Base-by-base conservation (phyloP, 2,888 invertebrate genomes). In the Osedax frankpressi region DNA sequence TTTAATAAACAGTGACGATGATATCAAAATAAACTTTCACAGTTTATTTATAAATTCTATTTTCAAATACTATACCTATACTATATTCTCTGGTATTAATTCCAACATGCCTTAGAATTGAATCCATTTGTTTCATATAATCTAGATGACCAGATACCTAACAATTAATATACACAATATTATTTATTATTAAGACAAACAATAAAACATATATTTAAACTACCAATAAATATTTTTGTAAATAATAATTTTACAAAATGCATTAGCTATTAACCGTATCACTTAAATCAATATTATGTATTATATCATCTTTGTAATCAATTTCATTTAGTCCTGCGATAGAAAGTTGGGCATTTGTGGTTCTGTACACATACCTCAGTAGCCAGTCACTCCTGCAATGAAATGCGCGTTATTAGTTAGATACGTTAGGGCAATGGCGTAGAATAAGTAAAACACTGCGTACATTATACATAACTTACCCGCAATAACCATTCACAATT, bases 401-500 rank as follows among this genome's bases (percentile, higher is more conserved):
- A 2, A 0, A n/a, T n/a, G n/a, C n/a, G n/a, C n/a, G n/a, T n/a
- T n/a, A n/a, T n/a, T n/a, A n/a, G n/a, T n/a, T n/a, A n/a, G n/a
- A n/a, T n/a, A n/a, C n/a, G n/a, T n/a, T n/a, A n/a, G n/a, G n/a
- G n/a, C n/a, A n/a, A n/a, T n/a, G n/a, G n/a, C n/a, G n/a, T n/a
- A n/a, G n/a, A n/a, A n/a, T n/a, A n/a, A n/a, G n/a, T n/a, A n/a
- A n/a, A n/a, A n/a, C n/a, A n/a, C n/a, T 27, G 26, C 24, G 6
- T 19, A 27, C 24, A 3, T 28, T 11, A 6, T 11, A 28, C 25
- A 3, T 26, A 29, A 30, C 67, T 30, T 60, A 87, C 87, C 85
- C 86, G 83, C 88, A 88, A 81, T 88, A 89, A 59, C 89, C 89
- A 82, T 89, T 89, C 76, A 89, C 86, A 76, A 89, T 86, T 76